Evolutionary conservation across 2,888 invertebrate species (phyloP), one percentile per base, ranked within the genome.

Genomic region (Aleiodes alternator): DNA sequence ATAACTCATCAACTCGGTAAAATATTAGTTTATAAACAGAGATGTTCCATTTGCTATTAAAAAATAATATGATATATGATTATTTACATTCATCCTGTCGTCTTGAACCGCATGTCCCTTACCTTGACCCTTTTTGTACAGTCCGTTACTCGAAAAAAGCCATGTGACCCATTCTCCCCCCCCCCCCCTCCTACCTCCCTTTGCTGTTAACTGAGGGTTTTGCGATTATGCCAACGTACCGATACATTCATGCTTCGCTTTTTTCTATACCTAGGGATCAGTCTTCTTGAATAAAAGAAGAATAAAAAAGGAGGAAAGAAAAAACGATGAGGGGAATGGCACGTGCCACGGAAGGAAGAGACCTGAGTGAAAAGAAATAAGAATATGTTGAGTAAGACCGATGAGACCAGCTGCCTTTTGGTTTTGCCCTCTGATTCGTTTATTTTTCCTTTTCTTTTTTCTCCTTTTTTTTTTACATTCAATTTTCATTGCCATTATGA

Each of bases 271-370:
- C 75, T 29, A 56, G 48, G 66, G 55, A 57, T 71, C 59, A 31
- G 57, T 59, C 59, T 23, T 59, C 59, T 23, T 59, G 66, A 75
- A 71, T 66, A 70, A 73, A 73, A 59, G 73, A 74, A 61, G 80
- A 76, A 80, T 78, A 76, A 78, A 56, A 66, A 72, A 69, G 72
- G 78, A 81, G 78, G 59, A 57, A 70, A 61, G 66, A 59, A 68
- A 76, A 73, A 77, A 72, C 68, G 77, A 75, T 69, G 73, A 76
- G 66, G 71, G 69, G 78, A 81, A 82, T 82, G 82, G 82, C 81
- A 81, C 81, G 83, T 79, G 82, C 83, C 80, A 79, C 78, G 80
- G 77, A 80, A 82, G 78, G 79, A 81, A 80, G 78, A 79, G 74
- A 71, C 64, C 64, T 43, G 51, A 72, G 72, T 14, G 70, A 69